A percentile compares a stretch with the other conserved stretches of the same genome.
Evolutionary conservation across 2,113 vertebrate genomes (phyloP).

Genomic region (Colinus virginianus): DNA sequence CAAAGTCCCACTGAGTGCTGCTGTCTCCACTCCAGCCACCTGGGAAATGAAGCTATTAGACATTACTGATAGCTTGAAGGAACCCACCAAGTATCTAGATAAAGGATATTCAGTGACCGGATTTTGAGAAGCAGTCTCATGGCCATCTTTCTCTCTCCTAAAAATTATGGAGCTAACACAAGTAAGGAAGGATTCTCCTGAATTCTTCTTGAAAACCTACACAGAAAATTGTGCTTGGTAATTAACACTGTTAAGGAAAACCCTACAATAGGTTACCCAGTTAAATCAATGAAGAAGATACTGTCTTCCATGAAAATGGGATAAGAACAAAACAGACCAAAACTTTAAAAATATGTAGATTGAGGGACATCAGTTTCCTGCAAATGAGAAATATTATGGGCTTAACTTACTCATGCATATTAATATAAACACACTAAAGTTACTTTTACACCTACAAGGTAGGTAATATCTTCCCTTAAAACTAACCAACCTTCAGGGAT

Average conservation of each 20-base stretch:
- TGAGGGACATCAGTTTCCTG: background rate
- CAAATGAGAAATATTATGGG: background rate
- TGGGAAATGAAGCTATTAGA: background rate
- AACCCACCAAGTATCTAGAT: background rate
- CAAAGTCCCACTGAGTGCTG: background rate
- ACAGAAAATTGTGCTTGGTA: background rate
- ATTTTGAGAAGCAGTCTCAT: background rate
- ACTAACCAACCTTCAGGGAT: slow-evolving; percentile 17
- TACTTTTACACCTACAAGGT: background rate
- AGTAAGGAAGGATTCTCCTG: too few species aligned
- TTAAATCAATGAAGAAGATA: background rate
- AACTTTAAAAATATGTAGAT: background rate
- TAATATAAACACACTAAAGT: slow-evolving; percentile 31
- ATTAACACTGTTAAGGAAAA: background rate
- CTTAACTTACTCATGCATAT: slow-evolving; percentile 16
- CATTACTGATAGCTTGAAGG: background rate
- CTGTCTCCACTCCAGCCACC: background rate
- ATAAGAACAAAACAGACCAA: background rate
- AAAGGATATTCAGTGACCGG: background rate
- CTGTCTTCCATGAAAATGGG: background rate
- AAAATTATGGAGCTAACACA: too few species aligned
- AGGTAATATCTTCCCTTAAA: background rate
- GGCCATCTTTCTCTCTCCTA: too few species aligned
- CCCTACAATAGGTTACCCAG: background rate
- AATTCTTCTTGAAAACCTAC: background rate